Evolutionary conservation across 2,888 invertebrate genomes (phyloP).

Genomic region (Copidosoma aretas): DNA sequence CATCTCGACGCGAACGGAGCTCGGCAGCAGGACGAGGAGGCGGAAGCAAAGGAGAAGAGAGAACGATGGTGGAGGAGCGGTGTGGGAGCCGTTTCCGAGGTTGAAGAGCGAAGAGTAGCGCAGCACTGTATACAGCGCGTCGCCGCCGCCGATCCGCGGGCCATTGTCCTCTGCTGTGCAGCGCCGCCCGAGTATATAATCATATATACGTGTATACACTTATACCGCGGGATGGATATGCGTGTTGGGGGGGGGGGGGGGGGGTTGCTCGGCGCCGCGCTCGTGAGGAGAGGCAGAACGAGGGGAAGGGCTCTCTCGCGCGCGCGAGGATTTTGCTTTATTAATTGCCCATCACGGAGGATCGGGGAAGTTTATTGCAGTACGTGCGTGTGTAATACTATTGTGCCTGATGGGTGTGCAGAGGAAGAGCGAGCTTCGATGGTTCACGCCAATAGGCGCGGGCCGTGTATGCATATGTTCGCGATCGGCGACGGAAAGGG

Average conservation of each 20-base stretch:
- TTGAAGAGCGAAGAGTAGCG: not conserved
- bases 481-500: too few species aligned
- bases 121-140: not conserved
- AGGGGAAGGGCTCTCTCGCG: not conserved
- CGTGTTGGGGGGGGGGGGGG: too few species aligned
- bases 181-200: not conserved
- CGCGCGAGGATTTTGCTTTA: too few species aligned
- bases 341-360: too few species aligned
- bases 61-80: not conserved
- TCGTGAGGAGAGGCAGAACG: not conserved
- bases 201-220: not conserved
- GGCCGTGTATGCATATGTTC: too few species aligned
- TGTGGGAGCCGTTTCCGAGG: not conserved
- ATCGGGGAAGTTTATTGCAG: too few species aligned
- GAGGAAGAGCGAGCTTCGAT: too few species aligned
- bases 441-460: too few species aligned
- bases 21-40: not conserved
- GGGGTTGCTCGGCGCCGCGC: too few species aligned
- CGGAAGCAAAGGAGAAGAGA: conserved; percentile 3
- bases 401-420: too few species aligned
- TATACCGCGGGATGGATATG: not conserved
- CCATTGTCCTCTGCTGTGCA: conserved; percentile 29
- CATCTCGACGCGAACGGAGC: not conserved
- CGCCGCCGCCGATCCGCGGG: conserved; percentile 22
- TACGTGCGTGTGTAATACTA: too few species aligned